phyloP scores from a whole-genome alignment of 2,113 vertebrate genomes.

The Bufo gargarizans region DNA sequence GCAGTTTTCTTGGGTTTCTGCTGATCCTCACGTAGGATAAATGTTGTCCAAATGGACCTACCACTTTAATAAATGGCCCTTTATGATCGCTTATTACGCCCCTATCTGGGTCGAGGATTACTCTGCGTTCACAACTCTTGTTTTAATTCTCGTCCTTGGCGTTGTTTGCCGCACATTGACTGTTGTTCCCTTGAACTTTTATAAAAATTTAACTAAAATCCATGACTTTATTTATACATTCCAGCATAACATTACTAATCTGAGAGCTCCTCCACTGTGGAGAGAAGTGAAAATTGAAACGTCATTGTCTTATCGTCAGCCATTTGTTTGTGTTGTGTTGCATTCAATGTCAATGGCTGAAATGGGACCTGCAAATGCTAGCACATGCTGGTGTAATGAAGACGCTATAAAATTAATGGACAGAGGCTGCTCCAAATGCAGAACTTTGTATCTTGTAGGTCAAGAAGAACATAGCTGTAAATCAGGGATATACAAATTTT shows the following conservation, averaged over 20 bases:
- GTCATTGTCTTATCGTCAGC: background rate
- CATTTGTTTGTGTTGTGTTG: conserved; percentile 37
- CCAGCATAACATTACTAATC: background rate
- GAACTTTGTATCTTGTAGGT: conserved; percentile 52
- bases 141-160: background rate
- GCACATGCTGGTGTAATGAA: conserved; percentile 31
- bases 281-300: background rate
- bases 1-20: too few relatives aligned
- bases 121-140: too few relatives aligned
- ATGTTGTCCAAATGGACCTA: too few relatives aligned
- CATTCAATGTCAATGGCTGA: conserved; percentile 51
- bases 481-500: conserved; percentile 11
- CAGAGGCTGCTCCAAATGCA: conserved; percentile 42
- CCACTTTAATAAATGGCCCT: too few relatives aligned
- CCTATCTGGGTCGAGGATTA: too few relatives aligned
- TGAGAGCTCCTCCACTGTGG: background rate
- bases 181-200: background rate
- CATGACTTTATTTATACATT: too few relatives aligned
- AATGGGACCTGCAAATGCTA: conserved; percentile 14
- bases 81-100: too few relatives aligned
- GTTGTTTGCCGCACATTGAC: background rate
- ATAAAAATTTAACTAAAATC: background rate
- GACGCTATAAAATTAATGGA: conserved; percentile 48
- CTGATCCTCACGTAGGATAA: too few relatives aligned
- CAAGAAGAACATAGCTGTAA: conserved; percentile 40